Evolutionary conservation across 2,797 vertebrate genomes (phyloP).

Genomic region (Capromys pilorides): DNA sequence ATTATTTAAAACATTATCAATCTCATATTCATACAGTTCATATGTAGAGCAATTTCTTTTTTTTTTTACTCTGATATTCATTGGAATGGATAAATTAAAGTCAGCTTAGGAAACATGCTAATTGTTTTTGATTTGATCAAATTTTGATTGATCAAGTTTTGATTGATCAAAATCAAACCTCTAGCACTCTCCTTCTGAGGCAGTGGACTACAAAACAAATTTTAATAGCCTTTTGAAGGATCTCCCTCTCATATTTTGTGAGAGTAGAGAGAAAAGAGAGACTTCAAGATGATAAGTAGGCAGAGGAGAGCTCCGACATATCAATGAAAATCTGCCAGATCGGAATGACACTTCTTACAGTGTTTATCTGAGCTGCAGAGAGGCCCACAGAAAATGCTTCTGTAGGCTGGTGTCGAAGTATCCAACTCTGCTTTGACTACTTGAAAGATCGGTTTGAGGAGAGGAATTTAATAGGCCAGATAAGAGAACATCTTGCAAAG

Average conservation of each 20-base stretch:
- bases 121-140: too few species aligned
- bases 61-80: slow-evolving; percentile 26
- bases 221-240: slow-evolving; percentile 54
- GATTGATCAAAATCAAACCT: slow-evolving; percentile 58
- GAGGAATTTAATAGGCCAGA: not conserved
- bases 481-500: not conserved
- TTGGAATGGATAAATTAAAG: slow-evolving; percentile 59
- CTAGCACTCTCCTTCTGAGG: slow-evolving; percentile 28
- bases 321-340: slow-evolving; percentile 29
- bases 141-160: too few species aligned
- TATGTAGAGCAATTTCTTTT: slow-evolving; percentile 27
- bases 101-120: slow-evolving; percentile 32
- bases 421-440: not conserved
- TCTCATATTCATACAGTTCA: not conserved
- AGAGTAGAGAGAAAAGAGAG: slow-evolving; percentile 28
- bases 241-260: slow-evolving; percentile 30
- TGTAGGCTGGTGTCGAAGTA: not conserved
- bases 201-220: slow-evolving; percentile 43
- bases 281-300: slow-evolving; percentile 11
- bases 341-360: not conserved
- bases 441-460: not conserved
- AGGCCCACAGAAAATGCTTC: not conserved
- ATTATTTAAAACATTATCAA: slow-evolving; percentile 62
- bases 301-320: not conserved
- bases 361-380: not conserved